These are phyloP conservation scores for Acinonyx jubatus DNA, from an alignment of 2,113 vertebrate genomes.

Conservation along the genomic window DNA sequence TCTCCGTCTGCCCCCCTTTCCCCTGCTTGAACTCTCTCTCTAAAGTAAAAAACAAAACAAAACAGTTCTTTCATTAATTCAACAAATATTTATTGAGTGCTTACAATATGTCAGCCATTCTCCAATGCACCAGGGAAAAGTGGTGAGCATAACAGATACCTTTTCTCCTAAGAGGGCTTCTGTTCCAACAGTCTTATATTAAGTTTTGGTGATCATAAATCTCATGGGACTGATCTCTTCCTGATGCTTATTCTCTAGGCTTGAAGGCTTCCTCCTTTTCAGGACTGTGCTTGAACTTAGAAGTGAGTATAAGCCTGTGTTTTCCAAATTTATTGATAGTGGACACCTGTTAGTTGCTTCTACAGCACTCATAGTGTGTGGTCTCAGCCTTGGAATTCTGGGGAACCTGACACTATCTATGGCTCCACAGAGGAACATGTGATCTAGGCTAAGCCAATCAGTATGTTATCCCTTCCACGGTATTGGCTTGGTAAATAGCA, in stretches of 20 bases:
- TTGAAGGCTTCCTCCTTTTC: neutral
- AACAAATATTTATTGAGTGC: neutral
- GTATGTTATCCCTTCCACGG: neutral
- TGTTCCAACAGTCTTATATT: neutral
- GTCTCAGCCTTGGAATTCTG: neutral
- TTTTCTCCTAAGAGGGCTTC: neutral
- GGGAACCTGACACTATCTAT: neutral
- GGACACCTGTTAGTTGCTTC: neutral
- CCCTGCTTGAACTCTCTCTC: no score
- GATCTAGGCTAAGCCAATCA: neutral
- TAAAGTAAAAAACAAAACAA: neutral
- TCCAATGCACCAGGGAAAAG: neutral
- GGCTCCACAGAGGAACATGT: neutral
- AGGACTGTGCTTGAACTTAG: conserved; percentile 1
- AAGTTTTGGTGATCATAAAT: neutral
- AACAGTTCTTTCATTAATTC: conserved; percentile 4
- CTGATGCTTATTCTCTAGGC: neutral
- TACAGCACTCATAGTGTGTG: neutral
- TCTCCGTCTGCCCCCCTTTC: no score
- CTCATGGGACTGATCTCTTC: neutral
- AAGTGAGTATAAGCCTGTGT: neutral
- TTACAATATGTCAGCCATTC: neutral
- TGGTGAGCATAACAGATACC: neutral
- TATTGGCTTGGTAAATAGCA: neutral
- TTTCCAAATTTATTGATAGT: neutral